Percentiles rank a stretch among this genome's conserved stretches.
Evolutionary conservation across 2,113 vertebrate genomes (phyloP).

Genomic region (Cynopterus brachyotis): DNA sequence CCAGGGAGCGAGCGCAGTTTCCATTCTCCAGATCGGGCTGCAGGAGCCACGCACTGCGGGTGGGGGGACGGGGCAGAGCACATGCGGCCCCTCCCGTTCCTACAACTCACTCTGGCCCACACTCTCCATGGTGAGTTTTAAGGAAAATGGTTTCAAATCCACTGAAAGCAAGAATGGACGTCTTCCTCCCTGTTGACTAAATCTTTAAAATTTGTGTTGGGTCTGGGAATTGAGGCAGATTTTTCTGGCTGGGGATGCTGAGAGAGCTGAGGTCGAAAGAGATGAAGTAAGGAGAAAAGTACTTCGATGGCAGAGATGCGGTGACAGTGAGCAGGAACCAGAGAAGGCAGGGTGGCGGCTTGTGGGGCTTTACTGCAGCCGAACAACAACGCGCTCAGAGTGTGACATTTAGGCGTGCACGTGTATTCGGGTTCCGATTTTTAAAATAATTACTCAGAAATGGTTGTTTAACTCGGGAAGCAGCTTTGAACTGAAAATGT

Average conservation of each 20-base stretch:
- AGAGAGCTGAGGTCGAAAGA: background rate
- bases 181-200: background rate
- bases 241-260: background rate
- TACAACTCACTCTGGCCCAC: accelerated
- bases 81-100: accelerated
- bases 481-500: background rate
- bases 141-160: background rate
- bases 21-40: accelerated
- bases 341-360: background rate
- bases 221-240: background rate
- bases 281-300: background rate
- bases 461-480: background rate
- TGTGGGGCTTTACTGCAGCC: background rate
- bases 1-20: accelerated
- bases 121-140: accelerated
- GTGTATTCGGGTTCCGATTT: background rate
- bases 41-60: background rate
- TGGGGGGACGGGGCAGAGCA: background rate
- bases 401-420: background rate
- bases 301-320: accelerated
- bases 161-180: background rate
- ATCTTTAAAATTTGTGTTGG: background rate
- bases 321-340: background rate
- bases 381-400: background rate
- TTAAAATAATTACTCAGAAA: background rate